These are phyloP conservation scores for Callopanchax toddi DNA, from an alignment of 2,113 vertebrate genomes.

Conservation along the genomic window DNA sequence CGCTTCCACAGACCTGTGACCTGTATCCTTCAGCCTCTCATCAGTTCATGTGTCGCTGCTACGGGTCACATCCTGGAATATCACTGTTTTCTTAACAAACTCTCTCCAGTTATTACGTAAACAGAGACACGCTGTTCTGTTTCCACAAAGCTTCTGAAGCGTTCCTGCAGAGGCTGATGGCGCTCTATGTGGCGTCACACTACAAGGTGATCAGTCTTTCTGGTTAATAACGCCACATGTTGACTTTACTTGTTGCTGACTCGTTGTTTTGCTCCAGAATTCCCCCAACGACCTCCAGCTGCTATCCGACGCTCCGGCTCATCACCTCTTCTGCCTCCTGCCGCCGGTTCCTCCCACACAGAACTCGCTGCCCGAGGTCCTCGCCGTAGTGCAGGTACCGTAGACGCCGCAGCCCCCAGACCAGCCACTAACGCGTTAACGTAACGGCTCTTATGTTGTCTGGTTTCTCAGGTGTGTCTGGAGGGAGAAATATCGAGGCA, in stretches of 20 bases:
- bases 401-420: neutral
- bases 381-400: conserved; percentile 93
- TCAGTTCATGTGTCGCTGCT: neutral
- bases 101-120: conserved; percentile 90
- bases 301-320: conserved; percentile 96
- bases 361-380: conserved; percentile 93
- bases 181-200: conserved; percentile 97
- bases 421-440: neutral
- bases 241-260: neutral
- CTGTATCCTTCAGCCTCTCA: conserved; percentile 87
- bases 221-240: neutral
- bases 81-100: conserved; percentile 73
- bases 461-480: conserved; percentile 86
- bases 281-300: conserved; percentile 97
- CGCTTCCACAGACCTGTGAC: conserved; percentile 91
- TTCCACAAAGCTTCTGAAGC: conserved; percentile 96
- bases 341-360: conserved; percentile 94
- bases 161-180: conserved; percentile 95
- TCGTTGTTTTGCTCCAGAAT: conserved; percentile 79
- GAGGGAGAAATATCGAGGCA: conserved; percentile 97
- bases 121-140: conserved; percentile 97
- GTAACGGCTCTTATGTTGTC: neutral
- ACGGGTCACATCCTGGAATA: too few species aligned
- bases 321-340: conserved; percentile 96
- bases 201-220: conserved; percentile 86